These are phyloP conservation scores for Patella pellucida DNA, from an alignment of 2,888 invertebrate genomes.

Conservation along the genomic window DNA sequence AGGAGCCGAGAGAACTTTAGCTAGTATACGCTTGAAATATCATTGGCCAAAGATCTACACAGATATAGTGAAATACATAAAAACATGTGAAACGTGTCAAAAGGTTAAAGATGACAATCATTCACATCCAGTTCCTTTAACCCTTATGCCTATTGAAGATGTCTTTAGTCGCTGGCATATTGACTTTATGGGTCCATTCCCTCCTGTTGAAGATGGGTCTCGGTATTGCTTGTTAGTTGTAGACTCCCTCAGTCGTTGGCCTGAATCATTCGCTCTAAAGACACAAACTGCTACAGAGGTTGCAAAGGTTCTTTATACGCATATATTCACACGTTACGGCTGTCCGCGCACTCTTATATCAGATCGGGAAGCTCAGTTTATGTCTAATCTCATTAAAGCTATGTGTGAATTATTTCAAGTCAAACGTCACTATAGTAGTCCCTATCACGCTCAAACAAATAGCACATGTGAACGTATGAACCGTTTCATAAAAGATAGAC, in stretches of 20 bases:
- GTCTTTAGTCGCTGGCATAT: constrained; percentile 26
- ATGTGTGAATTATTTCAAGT: constrained; percentile 19
- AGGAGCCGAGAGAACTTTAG: constrained; percentile 25
- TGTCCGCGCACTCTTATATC: constrained; percentile 25
- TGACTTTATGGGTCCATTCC: constrained; percentile 28
- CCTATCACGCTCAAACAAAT: constrained; percentile 20
- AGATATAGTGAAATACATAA: constrained; percentile 25
- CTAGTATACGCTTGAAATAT: constrained; percentile 22
- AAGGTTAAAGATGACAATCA: constrained; percentile 14
- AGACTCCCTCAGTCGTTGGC: constrained; percentile 11
- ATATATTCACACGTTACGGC: constrained; percentile 29
- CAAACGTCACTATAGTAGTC: neutral
- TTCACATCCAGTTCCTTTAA: constrained; percentile 20
- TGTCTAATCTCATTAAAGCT: constrained; percentile 25
- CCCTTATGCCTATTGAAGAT: constrained; percentile 20
- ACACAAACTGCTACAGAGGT: constrained; percentile 15
- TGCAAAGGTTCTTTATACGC: constrained; percentile 8
- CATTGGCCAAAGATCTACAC: constrained; percentile 26
- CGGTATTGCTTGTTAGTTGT: constrained; percentile 13
- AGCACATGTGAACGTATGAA: constrained; percentile 20
- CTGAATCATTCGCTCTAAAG: constrained; percentile 20
- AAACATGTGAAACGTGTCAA: constrained; percentile 26
- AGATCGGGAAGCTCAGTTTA: constrained; percentile 33
- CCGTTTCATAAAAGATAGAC: constrained; percentile 10
- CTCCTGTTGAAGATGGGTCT: constrained; percentile 10